Base-by-base conservation (phyloP, 1,140 invertebrate species). In the Atta colombica region DNA sequence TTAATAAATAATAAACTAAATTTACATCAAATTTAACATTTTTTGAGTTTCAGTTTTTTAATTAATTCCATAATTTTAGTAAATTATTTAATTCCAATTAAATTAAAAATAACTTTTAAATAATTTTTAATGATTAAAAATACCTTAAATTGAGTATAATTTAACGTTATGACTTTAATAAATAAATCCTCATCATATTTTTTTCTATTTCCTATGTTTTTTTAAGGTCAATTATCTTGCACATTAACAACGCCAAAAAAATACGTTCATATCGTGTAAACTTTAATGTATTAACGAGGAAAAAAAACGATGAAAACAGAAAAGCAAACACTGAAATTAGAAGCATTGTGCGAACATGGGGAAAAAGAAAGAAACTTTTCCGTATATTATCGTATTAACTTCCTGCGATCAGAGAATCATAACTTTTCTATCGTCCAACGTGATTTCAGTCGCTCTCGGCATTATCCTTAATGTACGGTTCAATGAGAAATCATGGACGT, bases 211-310 rank as follows among this genome's bases (percentile, higher is more conserved):
- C 31, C 35, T 7, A 10, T 18, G 1, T 21, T 35, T 28, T 66
- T 63, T 25, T 35, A 49, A 61, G 39, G 1, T 12, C 7, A n/a
- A 39, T 16, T 6, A 7, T 81, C 51, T 7, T 7, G 8, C 66
- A 87, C 81, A 87, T 90, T 89, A 89, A 90, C 77, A 89, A 87
- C 31, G 68, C 45, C 12, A 16, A 31, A 31, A 31, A 31, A 31
- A 25, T 25, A 25, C 25, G 63, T 65, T 31, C 3, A 14, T 49
- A 65, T 25, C 35, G 8, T 65, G 2, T 18, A 63, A 45, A 60
- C 14, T 0, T 60, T 25, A 55, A 35, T n/a, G n/a, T 21, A 10
- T 0, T 58, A n/a, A 53, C 1, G 1, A 14, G 39, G 6, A 2
- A 75, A 75, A 39, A 28, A 25, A 25, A 69, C 35, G 35, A 25